Evolutionary conservation across 2,113 vertebrate genomes (phyloP).

Genomic region (Xenus cinereus): DNA sequence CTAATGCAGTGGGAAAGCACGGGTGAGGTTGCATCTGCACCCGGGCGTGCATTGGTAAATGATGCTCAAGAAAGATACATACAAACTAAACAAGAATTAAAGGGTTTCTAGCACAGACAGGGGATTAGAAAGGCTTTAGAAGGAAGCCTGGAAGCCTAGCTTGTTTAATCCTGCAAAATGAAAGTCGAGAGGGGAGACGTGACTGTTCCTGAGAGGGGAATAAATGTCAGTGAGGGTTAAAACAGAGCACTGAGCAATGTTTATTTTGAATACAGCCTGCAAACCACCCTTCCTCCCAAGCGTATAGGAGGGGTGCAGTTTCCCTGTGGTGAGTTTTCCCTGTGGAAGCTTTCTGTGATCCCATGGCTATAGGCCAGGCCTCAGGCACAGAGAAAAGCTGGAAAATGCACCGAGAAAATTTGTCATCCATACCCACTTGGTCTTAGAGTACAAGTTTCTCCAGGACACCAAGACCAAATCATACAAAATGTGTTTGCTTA

Average conservation of each 20-base stretch:
- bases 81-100: neutral
- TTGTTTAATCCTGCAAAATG: neutral
- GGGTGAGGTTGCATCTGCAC: neutral
- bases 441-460: neutral
- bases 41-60: fast-evolving
- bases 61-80: neutral
- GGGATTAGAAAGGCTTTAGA: neutral
- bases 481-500: neutral
- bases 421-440: neutral
- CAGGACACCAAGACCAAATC: neutral
- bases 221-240: neutral
- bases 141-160: neutral
- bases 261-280: neutral
- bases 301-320: neutral
- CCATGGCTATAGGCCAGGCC: neutral
- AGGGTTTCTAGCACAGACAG: neutral
- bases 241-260: neutral
- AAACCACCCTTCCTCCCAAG: neutral
- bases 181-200: neutral
- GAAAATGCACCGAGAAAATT: neutral
- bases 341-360: neutral
- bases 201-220: neutral
- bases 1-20: neutral
- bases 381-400: neutral
- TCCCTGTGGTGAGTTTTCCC: neutral